These are phyloP conservation scores for Clusia tigrina DNA, from an alignment of 2,888 invertebrate genomes.

Conservation along the genomic window DNA sequence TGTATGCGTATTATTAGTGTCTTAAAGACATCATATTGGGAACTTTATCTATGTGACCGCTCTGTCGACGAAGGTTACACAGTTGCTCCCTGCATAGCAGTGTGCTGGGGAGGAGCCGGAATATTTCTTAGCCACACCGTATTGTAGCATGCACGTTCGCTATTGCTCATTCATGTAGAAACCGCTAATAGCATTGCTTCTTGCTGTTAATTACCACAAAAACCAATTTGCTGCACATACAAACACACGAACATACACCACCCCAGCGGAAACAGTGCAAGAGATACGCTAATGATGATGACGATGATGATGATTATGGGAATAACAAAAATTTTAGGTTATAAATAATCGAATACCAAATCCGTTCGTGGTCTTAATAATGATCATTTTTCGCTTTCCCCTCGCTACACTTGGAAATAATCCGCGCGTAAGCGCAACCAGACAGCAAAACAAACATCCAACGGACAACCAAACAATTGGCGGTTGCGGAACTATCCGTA, in stretches of 20 bases:
- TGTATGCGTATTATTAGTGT: too few relatives aligned
- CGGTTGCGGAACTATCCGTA: too few relatives aligned
- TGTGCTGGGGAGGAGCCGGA: neutral
- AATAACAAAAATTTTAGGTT: constrained; percentile 28
- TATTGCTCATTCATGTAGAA: constrained; percentile 22
- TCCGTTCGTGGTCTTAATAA: constrained; percentile 27
- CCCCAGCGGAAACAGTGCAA: neutral
- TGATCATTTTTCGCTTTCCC: constrained; percentile 12
- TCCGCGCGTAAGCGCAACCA: too few relatives aligned
- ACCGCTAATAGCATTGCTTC: constrained; percentile 31
- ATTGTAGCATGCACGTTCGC: neutral
- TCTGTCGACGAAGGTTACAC: too few relatives aligned
- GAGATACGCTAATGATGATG: constrained; percentile 15
- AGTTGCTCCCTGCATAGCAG: too few relatives aligned
- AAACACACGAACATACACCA: neutral
- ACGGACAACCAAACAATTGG: too few relatives aligned
- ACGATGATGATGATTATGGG: constrained; percentile 4
- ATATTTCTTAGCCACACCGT: neutral
- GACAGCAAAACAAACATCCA: too few relatives aligned
- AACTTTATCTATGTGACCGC: too few relatives aligned
- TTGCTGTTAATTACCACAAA: constrained; percentile 42
- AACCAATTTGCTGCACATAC: constrained; percentile 41
- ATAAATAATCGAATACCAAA: constrained; percentile 28
- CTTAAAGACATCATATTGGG: too few relatives aligned
- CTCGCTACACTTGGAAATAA: too few relatives aligned